Base-by-base conservation (phyloP, 2,797 vertebrate genomes). In the Lithobates pipiens region DNA sequence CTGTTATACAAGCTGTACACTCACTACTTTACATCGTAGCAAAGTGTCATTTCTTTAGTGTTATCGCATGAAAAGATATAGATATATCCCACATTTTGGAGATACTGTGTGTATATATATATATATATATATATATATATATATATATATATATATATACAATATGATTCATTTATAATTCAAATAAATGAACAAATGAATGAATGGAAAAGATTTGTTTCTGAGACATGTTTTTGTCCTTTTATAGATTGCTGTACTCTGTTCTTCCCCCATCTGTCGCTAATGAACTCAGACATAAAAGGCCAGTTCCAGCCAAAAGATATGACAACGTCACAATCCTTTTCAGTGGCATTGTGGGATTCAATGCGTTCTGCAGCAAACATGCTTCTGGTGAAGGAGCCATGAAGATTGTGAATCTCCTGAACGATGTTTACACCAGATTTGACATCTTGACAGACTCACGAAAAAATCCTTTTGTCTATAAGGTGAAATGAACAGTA, bases 361-460 rank as follows among this genome's bases (percentile, higher is more conserved):
- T 99, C 93, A 99, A 99, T 5, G 91, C 95, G 39, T 99, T 99
- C 91, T 99, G 98, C 85, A 99, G 97, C 91, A 99, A 99, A 89
- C 98, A 99, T 13, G 98, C 98, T 16, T 99, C 98, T 10, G 98
- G 98, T 8, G 98, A 99, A 91, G 98, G 98, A 76, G 98, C 98
- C 91, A 99, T 99, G 95, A 99, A 98, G 94, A 99, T 99, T 71
- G 98, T 99, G 86, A 99, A 99, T 90, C 96, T 99, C 85, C 94
- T 99, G 91, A 99, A 99, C 1, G 98, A 99, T 89, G 95, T 99
- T 89, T 99, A 99, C 90, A 99, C 98, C 3, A 97, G 97, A 80
- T 99, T 99, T 89, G 98, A 99, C 93, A 99, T 98, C 88, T 92
- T 99, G 91, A 99, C 98, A 0, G 98, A 99, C 90, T 98, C 98